phyloP scores from a whole-genome alignment of 2,113 vertebrate genomes.

The Lophochroa leadbeateri region DNA sequence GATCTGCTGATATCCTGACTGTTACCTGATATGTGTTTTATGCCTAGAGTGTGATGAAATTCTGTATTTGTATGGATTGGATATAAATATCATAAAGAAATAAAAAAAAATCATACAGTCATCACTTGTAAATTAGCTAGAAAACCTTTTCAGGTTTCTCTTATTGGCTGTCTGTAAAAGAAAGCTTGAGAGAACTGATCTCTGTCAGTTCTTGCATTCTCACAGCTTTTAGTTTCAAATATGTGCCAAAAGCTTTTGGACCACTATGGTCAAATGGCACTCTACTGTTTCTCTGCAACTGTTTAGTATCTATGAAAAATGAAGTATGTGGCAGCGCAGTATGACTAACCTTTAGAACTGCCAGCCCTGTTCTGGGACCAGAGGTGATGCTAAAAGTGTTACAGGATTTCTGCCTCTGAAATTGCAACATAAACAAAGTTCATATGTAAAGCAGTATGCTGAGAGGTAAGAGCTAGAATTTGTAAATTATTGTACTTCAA shows the following conservation, averaged over 20 bases:
- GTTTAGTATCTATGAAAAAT: neutral
- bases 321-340: rapidly evolving
- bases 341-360: neutral
- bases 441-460: neutral
- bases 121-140: neutral
- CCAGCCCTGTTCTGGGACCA: neutral
- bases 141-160: neutral
- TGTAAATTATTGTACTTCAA: neutral
- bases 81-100: neutral
- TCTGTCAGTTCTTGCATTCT: neutral
- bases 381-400: neutral
- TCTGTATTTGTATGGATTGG: too few species aligned
- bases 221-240: neutral
- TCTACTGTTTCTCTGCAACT: neutral
- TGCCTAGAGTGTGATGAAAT: neutral
- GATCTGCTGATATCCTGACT: neutral
- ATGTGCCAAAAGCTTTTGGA: neutral
- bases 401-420: neutral
- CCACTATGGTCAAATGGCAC: neutral
- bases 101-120: neutral
- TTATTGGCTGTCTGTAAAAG: neutral
- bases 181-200: neutral
- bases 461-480: neutral
- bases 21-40: neutral
- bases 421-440: neutral